Evolutionary conservation across 2,797 vertebrate species (phyloP).

Genomic region (Threskiornis aethiopicus): DNA sequence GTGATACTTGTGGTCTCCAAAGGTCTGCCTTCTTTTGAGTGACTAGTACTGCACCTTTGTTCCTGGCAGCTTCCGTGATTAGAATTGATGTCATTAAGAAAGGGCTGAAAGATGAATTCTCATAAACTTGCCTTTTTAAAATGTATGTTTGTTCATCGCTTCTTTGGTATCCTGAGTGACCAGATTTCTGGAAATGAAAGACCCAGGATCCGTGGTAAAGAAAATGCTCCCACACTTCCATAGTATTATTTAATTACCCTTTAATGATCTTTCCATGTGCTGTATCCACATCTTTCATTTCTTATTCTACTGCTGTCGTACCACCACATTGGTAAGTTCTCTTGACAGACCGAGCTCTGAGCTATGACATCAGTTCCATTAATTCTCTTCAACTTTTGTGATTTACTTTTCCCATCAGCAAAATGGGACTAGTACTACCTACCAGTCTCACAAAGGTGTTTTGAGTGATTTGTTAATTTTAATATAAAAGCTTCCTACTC

Average conservation of each 20-base stretch:
- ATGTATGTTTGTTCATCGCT: not conserved
- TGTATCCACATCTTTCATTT: not conserved
- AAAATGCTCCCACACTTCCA: not conserved
- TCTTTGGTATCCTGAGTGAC: not conserved
- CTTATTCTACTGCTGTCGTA: not conserved
- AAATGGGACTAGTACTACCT: not conserved
- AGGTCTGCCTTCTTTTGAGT: not conserved
- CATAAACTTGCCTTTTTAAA: not conserved
- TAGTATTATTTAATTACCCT: not conserved
- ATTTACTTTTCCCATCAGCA: not conserved
- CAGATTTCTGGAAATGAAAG: not conserved
- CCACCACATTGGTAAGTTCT: not conserved
- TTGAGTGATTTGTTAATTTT: not conserved
- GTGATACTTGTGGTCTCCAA: not conserved
- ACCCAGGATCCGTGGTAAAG: not conserved
- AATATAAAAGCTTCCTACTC: not conserved
- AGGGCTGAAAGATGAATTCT: not conserved
- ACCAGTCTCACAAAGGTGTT: not conserved
- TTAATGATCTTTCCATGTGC: not conserved
- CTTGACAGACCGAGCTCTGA: not conserved
- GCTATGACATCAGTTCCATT: not conserved
- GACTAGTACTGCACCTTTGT: not conserved
- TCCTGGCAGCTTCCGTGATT: not conserved
- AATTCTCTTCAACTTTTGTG: not conserved
- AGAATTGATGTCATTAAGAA: not conserved